A percentile compares a stretch with the other conserved stretches of the same genome.
These are phyloP conservation scores for Cirrhinus mrigala DNA, from an alignment of 2,797 vertebrate genomes.

Conservation along the genomic window DNA sequence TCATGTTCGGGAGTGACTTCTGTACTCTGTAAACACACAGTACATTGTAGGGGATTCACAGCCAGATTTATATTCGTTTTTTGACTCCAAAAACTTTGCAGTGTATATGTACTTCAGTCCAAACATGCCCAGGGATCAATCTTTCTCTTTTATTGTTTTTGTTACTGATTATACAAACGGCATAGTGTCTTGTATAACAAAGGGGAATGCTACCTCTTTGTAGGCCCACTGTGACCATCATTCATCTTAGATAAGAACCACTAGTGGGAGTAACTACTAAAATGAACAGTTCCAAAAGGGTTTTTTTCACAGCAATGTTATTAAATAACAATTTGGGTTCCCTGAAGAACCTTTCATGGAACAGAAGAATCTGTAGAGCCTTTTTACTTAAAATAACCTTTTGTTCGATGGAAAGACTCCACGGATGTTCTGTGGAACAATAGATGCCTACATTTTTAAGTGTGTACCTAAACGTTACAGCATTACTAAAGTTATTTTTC, in stretches of 20 bases:
- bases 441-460: not conserved
- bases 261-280: not conserved
- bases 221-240: constrained; percentile 7
- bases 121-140: not conserved
- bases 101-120: not conserved
- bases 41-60: not conserved
- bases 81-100: not conserved
- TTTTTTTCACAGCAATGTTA: not conserved
- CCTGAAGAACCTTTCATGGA: not conserved
- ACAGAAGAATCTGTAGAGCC: not conserved
- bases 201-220: not conserved
- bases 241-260: not conserved
- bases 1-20: not conserved
- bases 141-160: not conserved
- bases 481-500: not conserved
- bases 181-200: not conserved
- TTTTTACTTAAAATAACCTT: not conserved
- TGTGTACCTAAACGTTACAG: not conserved
- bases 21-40: not conserved
- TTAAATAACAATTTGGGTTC: not conserved
- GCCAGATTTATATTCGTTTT: not conserved
- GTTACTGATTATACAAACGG: not conserved
- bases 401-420: not conserved
- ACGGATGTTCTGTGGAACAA: not conserved
- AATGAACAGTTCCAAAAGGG: not conserved